Conservation (phyloP, 2,888 invertebrate species). For the Dicycla oo region DNA sequence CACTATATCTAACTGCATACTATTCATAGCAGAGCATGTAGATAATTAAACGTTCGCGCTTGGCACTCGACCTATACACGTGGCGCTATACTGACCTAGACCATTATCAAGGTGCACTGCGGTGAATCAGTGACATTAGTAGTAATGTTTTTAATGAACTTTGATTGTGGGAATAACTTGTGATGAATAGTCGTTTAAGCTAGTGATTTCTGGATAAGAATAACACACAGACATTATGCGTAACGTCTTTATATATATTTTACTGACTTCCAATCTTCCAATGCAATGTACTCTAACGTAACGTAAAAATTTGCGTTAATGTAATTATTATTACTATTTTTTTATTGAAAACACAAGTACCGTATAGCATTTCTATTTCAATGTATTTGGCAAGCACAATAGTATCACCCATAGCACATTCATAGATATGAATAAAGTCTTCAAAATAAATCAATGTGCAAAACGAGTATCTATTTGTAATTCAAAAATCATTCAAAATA, state of each 20-base stretch:
- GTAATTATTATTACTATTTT: too few species aligned
- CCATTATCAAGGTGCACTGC: conserved; percentile 53
- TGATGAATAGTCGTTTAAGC: background rate
- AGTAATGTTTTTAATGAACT: conserved; percentile 42
- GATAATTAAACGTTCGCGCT: conserved; percentile 45
- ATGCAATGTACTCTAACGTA: background rate
- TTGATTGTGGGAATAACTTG: conserved; percentile 28
- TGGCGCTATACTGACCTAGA: conserved; percentile 50
- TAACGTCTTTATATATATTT: background rate
- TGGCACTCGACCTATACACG: conserved; percentile 53
- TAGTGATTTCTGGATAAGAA: conserved; percentile 1
- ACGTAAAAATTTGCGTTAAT: too few species aligned
- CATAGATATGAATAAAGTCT: background rate
- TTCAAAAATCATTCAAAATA: background rate
- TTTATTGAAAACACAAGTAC: background rate
- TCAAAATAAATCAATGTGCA: background rate
- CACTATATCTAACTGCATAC: conserved; percentile 4
- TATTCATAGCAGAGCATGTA: conserved; percentile 14
- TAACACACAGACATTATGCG: background rate
- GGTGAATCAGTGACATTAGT: conserved; percentile 50
- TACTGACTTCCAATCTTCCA: background rate
- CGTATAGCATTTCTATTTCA: background rate
- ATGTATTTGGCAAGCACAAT: background rate
- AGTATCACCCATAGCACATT: too few species aligned
- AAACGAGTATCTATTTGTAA: background rate